Base-by-base conservation (phyloP, 1,140 invertebrate genomes). In the Calycopis cecrops region DNA sequence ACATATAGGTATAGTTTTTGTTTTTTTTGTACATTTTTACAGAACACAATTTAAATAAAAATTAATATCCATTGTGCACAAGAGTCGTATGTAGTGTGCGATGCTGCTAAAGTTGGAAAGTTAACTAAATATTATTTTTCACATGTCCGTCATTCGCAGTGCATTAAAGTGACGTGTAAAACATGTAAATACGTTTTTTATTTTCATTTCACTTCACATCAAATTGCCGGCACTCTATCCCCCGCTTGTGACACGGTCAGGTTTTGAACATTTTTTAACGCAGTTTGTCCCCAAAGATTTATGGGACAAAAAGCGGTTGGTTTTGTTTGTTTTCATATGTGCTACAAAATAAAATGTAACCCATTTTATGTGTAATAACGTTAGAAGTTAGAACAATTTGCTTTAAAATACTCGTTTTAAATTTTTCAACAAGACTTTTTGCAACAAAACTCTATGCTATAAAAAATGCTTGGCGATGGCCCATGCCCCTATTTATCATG, bases 131-230 rank as follows among this genome's bases (percentile, higher is more conserved):
- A 62, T 60, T 59, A 59, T 65, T 60, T 65, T 62, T 58, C 51
- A 48, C 49, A 64, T 60, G 52, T 53, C 53, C 52, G 60, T 63
- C 60, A 62, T 50, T 59, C 57, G 42, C 55, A 59, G 40, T 51
- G 60, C 55, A 62, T 68, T 68, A 63, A 60, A 66, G 58, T 60
- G 55, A 62, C 56, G 53, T 60, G 52, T 55, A 57, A 60, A 55
- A 59, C 59, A 66, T 53, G 50, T 35, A 35, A 59, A 55, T 54
- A 60, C 49, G 49, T 60, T 58, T 58, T 52, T 59, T 55, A 28
- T 58, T 59, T 55, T 52, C 54, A 51, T 59, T 34, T 51, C 61
- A 56, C 34, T 62, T 62, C 52, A 47, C 50, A 49, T 65, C 56
- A 61, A 65, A 57, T 54, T 59, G 59, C 50, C 56, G 14, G 53